A percentile compares a stretch with the other conserved stretches of the same genome.
phyloP scores from a whole-genome alignment of 2,888 invertebrate genomes.

The Calliphora vomitoria region DNA sequence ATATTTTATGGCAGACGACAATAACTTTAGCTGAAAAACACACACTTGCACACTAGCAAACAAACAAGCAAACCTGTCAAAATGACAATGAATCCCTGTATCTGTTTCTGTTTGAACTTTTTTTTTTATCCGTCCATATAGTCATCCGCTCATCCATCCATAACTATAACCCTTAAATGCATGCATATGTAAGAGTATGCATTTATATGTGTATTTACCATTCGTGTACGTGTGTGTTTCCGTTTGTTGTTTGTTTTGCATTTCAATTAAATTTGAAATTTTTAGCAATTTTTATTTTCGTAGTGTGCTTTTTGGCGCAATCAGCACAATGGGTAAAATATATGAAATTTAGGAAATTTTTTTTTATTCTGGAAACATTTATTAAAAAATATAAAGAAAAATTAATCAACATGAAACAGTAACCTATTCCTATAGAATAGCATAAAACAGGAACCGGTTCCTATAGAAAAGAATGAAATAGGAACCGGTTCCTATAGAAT shows the following conservation, averaged over 20 bases:
- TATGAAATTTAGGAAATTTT: too few species aligned
- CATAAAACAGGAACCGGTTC: too few species aligned
- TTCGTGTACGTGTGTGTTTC: background rate
- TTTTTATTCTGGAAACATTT: too few species aligned
- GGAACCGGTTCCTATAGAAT: too few species aligned
- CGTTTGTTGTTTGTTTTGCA: conserved; percentile 19
- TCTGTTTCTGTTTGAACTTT: conserved; percentile 25
- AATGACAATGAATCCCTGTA: conserved; percentile 49
- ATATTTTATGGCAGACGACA: conserved; percentile 24
- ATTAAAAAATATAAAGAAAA: too few species aligned
- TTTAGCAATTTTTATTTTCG: conserved; percentile 4
- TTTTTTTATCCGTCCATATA: conserved; percentile 2
- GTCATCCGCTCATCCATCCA: conserved; percentile 34
- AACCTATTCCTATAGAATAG: too few species aligned
- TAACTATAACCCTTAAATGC: conserved; percentile 29
- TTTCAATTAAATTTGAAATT: conserved; percentile 51
- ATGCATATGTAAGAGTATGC: conserved; percentile 18
- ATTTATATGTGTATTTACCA: background rate
- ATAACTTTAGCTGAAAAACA: conserved; percentile 14
- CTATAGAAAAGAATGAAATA: too few species aligned
- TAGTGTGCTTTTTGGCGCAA: background rate
- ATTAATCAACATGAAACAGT: too few species aligned
- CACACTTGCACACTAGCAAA: conserved; percentile 4
- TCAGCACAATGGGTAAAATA: background rate
- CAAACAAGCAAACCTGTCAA: conserved; percentile 52